These are phyloP conservation scores for Peromyscus californicus DNA, from an alignment of 2,113 vertebrate species.

Conservation along the genomic window DNA sequence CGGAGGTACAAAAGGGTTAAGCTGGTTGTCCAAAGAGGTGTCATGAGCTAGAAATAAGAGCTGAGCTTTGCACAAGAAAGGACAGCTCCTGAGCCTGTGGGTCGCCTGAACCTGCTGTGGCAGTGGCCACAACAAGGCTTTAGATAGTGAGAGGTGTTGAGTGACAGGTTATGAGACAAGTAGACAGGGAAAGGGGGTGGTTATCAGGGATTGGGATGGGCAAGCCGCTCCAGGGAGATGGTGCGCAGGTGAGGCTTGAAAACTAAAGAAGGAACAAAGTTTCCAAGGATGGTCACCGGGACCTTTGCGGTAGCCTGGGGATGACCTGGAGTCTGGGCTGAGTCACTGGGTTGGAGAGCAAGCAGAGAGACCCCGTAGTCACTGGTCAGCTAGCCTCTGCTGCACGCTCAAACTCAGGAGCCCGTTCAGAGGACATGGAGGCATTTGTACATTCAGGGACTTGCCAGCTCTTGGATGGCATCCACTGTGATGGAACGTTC, in stretches of 20 bases:
- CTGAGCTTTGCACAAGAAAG: too few relatives aligned
- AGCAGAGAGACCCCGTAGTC: background rate
- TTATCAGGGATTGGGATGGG: accelerated
- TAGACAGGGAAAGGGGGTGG: too few relatives aligned
- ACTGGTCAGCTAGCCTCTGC: accelerated
- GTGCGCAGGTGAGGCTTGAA: accelerated
- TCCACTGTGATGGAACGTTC: background rate
- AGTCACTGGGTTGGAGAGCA: background rate
- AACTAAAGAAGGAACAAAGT: background rate
- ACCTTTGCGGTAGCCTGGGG: accelerated
- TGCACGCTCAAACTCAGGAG: background rate
- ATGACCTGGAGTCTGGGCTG: background rate
- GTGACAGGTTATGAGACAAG: background rate
- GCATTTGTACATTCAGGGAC: background rate
- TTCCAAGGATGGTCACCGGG: accelerated
- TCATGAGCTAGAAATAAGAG: accelerated
- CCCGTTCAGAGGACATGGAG: accelerated
- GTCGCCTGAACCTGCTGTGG: accelerated
- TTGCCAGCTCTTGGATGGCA: background rate
- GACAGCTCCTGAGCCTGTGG: background rate
- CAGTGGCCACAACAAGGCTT: background rate
- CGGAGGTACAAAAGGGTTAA: background rate
- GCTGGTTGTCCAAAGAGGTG: too few relatives aligned
- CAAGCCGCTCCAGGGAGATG: background rate
- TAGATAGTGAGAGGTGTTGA: accelerated